Conservation (phyloP, 2,113 vertebrate genomes). For the Oenanthe melanoleuca region DNA sequence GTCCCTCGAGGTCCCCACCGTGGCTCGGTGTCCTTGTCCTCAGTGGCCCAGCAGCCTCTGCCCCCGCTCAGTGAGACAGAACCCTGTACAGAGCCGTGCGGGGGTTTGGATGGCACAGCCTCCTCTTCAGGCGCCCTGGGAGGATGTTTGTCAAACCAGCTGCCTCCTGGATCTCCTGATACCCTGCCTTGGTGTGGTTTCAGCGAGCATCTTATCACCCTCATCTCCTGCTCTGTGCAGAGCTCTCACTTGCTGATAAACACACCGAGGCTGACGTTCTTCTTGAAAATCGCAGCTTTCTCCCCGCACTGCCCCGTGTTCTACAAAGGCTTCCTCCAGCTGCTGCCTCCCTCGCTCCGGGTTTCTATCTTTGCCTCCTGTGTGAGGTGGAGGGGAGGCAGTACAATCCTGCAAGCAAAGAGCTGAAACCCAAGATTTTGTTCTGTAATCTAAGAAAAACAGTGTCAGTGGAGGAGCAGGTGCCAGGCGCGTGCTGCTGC, state of each 20-base stretch:
- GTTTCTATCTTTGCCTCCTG: not conserved
- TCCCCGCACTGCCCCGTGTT: not conserved
- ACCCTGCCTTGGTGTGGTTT: constrained; percentile 11
- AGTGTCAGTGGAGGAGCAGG: not conserved
- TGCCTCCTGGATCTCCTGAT: constrained; percentile 11
- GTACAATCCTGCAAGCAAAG: not conserved
- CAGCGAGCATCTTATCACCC: not conserved
- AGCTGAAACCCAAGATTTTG: not conserved
- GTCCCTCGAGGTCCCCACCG: accelerated
- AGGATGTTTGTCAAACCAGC: constrained; percentile 62
- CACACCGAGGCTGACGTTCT: not conserved
- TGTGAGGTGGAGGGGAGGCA: not conserved
- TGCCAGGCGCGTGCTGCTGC: accelerated
- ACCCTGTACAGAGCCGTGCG: accelerated
- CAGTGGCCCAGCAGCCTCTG: not conserved
- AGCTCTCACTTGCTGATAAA: not conserved
- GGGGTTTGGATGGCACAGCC: not conserved
- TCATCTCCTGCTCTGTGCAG: constrained; percentile 13
- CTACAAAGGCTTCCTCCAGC: not conserved
- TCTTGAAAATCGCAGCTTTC: not conserved
- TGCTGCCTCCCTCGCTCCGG: not conserved
- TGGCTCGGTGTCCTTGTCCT: not conserved
- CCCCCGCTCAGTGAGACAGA: not conserved
- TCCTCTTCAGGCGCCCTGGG: not conserved
- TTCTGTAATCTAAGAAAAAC: not conserved